These are phyloP conservation scores for Oxytorus armatus DNA, from an alignment of 2,888 invertebrate species.

Conservation along the genomic window DNA sequence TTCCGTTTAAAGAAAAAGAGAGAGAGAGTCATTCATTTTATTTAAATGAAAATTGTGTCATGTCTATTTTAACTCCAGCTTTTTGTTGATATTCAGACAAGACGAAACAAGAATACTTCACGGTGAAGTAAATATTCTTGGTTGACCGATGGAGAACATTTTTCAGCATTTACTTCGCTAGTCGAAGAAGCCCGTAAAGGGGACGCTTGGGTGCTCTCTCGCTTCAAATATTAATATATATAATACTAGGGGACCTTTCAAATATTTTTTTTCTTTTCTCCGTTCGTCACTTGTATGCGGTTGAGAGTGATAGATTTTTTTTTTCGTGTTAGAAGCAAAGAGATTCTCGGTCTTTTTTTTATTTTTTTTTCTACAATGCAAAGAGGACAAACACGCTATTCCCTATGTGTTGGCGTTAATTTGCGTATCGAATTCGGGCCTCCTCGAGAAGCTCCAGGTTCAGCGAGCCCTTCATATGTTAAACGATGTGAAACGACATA, in stretches of 20 bases:
- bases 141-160: constrained; percentile 55
- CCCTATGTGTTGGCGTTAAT: constrained; percentile 48
- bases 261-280: constrained; percentile 51
- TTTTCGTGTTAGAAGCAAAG: constrained; percentile 11
- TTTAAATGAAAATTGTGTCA: neutral
- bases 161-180: constrained; percentile 55
- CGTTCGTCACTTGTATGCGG: constrained; percentile 21
- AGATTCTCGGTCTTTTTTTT: constrained; percentile 40
- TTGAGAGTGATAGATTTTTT: constrained; percentile 34
- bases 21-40: neutral
- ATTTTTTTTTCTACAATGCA: constrained; percentile 76
- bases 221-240: constrained; percentile 57
- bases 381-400: constrained; percentile 47
- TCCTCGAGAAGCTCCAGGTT: constrained; percentile 34
- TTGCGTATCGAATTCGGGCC: constrained; percentile 68
- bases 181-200: constrained; percentile 6
- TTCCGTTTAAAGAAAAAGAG: neutral
- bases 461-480: constrained; percentile 67
- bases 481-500: constrained; percentile 49
- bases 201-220: constrained; percentile 20
- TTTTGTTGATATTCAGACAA: constrained; percentile 8
- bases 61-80: constrained; percentile 12
- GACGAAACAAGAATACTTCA: constrained; percentile 25
- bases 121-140: constrained; percentile 22
- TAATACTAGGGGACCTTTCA: constrained; percentile 35